Percentiles rank a stretch among this genome's conserved stretches.
Conservation (phyloP, 2,888 invertebrate species). For the Xestia sexstrigata region DNA sequence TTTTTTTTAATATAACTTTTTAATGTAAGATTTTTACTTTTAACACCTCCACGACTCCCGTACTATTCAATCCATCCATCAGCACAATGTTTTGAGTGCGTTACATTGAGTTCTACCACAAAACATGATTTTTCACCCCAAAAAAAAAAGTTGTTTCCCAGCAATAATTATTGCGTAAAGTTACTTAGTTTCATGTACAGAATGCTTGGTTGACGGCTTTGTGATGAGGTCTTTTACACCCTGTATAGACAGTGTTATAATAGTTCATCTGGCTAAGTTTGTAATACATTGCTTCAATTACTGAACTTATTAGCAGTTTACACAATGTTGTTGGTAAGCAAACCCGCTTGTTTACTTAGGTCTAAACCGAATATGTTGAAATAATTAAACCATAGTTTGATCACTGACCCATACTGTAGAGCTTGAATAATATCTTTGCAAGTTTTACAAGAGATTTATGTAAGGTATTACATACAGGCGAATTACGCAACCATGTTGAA, state of each 20-base stretch:
- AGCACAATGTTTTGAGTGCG: too few relatives aligned
- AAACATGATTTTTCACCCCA: too few relatives aligned
- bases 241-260: slow-evolving; percentile 5
- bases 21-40: too few relatives aligned
- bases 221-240: too few relatives aligned
- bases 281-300: neutral
- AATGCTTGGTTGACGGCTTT: too few relatives aligned
- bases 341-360: slow-evolving; percentile 17
- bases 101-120: too few relatives aligned
- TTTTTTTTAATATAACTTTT: too few relatives aligned
- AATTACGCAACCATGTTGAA: neutral
- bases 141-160: too few relatives aligned
- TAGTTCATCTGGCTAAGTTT: neutral
- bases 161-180: too few relatives aligned
- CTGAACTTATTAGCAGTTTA: neutral
- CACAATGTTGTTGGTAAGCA: slow-evolving; percentile 5
- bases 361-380: neutral
- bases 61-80: too few relatives aligned
- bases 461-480: neutral
- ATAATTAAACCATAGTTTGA: slow-evolving; percentile 11
- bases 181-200: too few relatives aligned
- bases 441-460: slow-evolving; percentile 1
- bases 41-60: too few relatives aligned
- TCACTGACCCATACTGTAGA: neutral
- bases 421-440: neutral